phyloP scores from a whole-genome alignment of 2,888 invertebrate species.

The Rhagonycha fulva region DNA sequence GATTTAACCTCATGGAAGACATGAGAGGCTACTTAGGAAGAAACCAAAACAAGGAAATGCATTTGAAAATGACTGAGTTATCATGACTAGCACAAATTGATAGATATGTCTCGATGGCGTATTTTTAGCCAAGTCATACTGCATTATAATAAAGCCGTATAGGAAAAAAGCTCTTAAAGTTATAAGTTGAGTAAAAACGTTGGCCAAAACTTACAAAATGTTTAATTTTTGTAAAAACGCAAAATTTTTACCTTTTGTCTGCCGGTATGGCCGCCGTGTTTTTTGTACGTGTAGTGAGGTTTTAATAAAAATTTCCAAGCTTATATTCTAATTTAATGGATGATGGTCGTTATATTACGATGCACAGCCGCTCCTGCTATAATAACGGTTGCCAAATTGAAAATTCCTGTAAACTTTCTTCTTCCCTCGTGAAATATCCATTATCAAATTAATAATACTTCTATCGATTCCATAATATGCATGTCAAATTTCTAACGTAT shows the following conservation, averaged over 20 bases:
- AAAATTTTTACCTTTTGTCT: background rate
- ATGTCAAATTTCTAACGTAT: conserved; percentile 6
- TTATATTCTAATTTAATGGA: conserved; percentile 27
- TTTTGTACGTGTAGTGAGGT: conserved; percentile 9
- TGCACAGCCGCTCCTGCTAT: conserved; percentile 43
- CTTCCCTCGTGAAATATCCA: conserved; percentile 49
- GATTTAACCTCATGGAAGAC: background rate
- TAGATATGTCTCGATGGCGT: conserved; percentile 7
- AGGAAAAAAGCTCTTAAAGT: background rate
- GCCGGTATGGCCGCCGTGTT: background rate
- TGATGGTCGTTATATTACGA: conserved; percentile 39
- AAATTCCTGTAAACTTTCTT: conserved; percentile 49
- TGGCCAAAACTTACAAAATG: background rate
- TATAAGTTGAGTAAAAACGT: background rate
- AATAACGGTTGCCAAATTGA: conserved; percentile 47
- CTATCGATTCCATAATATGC: conserved; percentile 40
- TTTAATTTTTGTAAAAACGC: background rate
- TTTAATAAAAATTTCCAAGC: conserved; percentile 29
- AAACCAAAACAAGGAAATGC: conserved; percentile 25
- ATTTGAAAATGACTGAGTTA: conserved; percentile 23
- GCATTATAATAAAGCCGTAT: background rate
- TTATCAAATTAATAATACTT: conserved; percentile 50
- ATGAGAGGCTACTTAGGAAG: conserved; percentile 26
- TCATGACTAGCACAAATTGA: conserved; percentile 28
- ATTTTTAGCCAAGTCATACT: conserved; percentile 13